Evolutionary conservation across 1,140 invertebrate species (phyloP), one percentile per base, ranked within the genome.

Genomic region (Drosophila littoralis): DNA sequence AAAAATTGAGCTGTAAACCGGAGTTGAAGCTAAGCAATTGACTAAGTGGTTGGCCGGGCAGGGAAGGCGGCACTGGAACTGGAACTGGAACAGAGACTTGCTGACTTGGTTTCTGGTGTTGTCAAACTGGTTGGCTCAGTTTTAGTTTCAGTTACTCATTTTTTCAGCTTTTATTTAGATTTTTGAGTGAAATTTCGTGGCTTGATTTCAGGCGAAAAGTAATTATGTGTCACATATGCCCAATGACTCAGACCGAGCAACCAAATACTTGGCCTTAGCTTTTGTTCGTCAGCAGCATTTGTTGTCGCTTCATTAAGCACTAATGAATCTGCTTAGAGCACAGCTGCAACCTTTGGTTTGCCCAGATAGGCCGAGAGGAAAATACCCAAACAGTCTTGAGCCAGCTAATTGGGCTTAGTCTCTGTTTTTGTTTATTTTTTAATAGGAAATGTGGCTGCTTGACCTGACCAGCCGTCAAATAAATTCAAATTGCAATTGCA

Each of bases 1-100:
- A 48, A 28, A 77, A 78, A 65, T 69, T 65, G 66, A 68, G 69
- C 63, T 64, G 59, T 59, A 75, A 75, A 75, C 66, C 59, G 52
- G 52, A 75, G 58, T 50, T 59, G 51, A 42, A 43, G n/a, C 17
- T 72, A 33, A 72, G 45, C 36, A 65, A 65, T 54, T 38, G 36
- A 70, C 65, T 55, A 61, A 64, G 52, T 57, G 57, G n/a, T 22
- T 28, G 22, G 58, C 15, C 22, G 10, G 50, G 50, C 51, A 40
- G 22, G 2, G 22, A 42, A 3, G 10, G n/a, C 9, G 45, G 35
- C 17, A 40, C 38, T 12, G 6, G 2, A 22, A 58, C 42, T 46
- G 57, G 32, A 73, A 67, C 64, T 68, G 69, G 58, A 63, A 63
- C 66, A 57, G 45, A 50, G 63, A 45, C 63, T 72, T 58, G 68